Base-by-base conservation (phyloP, 2,888 invertebrate genomes). In the Scaptomyza reducta region DNA sequence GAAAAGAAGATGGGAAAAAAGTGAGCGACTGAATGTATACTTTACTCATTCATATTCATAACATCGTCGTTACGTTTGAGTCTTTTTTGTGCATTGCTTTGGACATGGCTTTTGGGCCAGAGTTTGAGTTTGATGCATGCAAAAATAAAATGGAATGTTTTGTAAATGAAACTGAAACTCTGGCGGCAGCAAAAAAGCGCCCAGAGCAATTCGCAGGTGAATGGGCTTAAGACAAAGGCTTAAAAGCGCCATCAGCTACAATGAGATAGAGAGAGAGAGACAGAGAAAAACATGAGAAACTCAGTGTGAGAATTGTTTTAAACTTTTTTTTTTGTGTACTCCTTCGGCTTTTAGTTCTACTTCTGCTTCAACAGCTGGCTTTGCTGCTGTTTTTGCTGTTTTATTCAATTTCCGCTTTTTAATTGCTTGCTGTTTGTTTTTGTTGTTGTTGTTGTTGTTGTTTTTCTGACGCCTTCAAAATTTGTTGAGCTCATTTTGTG, bases 41-140 rank as follows among this genome's bases (percentile, higher is more conserved):
- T 22, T 25, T 42, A 27, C 85, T 84, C 87, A 83, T 83, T 83
- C 82, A 87, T 83, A 83, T 83, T 83, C 82, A 83, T 83, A 83
- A 87, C 82, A 69, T 75, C 67, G 64, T 76, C 81, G 78, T 86
- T 86, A 79, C 64, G 61, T 49, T 82, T 62, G 66, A 65, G 65
- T 61, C n/a, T n/a, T 65, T 63, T 78, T 75, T 44, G 44, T 51
- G 64, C 54, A 47, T 61, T 40, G 59, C 47, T 41, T 60, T 42
- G 58, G 56, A 35, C 44, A 60, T 50, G 13, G n/a, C 35, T 11
- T 18, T 31, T 5, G 47, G 16, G 18, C 29, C 29, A 31, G 29
- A n/a, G 49, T 35, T 55, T 1, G n/a, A 13, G n/a, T 13, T 44
- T 13, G 3, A 14, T 13, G 13, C 18, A 46, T 16, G 61, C 11